phyloP scores from a whole-genome alignment of 2,888 invertebrate species.

The Pristionchus mayeri region DNA sequence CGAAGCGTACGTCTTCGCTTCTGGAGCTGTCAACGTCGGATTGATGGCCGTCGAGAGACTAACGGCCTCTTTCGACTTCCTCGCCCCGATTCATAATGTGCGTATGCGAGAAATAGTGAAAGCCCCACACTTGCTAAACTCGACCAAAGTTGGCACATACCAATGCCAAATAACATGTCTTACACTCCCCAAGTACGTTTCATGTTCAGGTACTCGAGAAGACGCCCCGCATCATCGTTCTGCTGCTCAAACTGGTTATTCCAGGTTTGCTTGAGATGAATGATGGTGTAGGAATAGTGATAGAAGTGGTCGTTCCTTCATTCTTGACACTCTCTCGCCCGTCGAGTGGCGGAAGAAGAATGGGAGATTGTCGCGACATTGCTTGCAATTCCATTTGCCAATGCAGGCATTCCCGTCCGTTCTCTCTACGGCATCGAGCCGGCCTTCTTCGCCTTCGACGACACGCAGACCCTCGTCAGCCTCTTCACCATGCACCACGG shows the following conservation, averaged over 20 bases:
- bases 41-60: neutral
- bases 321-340: too few species aligned
- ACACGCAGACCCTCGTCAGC: neutral
- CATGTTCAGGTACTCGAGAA: neutral
- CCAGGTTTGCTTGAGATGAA: neutral
- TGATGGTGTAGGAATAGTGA: too few species aligned
- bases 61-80: neutral
- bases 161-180: too few species aligned
- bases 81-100: neutral
- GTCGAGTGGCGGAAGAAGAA: too few species aligned
- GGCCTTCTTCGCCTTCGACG: neutral
- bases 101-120: too few species aligned
- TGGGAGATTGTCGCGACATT: too few species aligned
- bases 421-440: neutral
- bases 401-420: neutral
- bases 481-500: conserved; percentile 25
- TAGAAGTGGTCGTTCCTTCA: too few species aligned
- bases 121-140: too few species aligned
- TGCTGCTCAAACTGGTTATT: neutral
- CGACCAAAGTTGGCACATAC: too few species aligned
- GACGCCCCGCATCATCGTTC: neutral
- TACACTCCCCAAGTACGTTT: neutral
- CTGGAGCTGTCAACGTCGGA: neutral
- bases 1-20: neutral
- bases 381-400: too few species aligned